Base-by-base conservation (phyloP, 1,140 invertebrate genomes). In the Octopus sinensis region DNA sequence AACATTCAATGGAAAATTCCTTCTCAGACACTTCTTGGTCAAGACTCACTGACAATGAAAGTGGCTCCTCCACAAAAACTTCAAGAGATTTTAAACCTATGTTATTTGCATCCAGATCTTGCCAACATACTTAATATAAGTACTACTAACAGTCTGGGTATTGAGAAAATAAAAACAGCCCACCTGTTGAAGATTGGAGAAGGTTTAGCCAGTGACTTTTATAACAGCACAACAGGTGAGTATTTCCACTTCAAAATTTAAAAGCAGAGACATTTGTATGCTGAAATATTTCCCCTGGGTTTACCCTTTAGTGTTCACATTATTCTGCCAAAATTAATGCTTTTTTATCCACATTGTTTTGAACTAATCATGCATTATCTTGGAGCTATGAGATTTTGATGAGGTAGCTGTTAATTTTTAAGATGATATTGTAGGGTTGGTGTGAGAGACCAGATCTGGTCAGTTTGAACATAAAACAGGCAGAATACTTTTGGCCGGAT, bases 131-230 rank as follows among this genome's bases (percentile, higher is more conserved):
- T 89, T 78, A 87, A 87, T 79, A 81, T 84, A 0, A 80, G 85
- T 4, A 80, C 90, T 76, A 86, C 86, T 7, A 80, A 84, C 6
- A 86, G 86, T 80, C 85, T 90, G 1, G 89, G 89, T 17, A 85
- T 90, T 43, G 86, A 89, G 79, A 83, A 76, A 7, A 75, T 90
- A 12, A 88, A 84, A 4, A 86, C 87, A 17, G 86, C 88, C 7
- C 89, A 89, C 80, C 84, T 90, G 78, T 76, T 89, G 43, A 85
- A 87, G 68, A 86, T 90, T 68, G 89, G 89, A 13, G 84, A 86
- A 76, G 86, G 83, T 7, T 54, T 89, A 0, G 78, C 82, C 9
- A n/a, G 51, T 53, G 17, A n/a, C 6, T 77, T n/a, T n/a, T 5
- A 23, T 43, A 1, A 76, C 43, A 13, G 17, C 51, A 73, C 13